Evolutionary conservation across 2,113 vertebrate genomes (phyloP).

Genomic region (Tragulus kanchil): DNA sequence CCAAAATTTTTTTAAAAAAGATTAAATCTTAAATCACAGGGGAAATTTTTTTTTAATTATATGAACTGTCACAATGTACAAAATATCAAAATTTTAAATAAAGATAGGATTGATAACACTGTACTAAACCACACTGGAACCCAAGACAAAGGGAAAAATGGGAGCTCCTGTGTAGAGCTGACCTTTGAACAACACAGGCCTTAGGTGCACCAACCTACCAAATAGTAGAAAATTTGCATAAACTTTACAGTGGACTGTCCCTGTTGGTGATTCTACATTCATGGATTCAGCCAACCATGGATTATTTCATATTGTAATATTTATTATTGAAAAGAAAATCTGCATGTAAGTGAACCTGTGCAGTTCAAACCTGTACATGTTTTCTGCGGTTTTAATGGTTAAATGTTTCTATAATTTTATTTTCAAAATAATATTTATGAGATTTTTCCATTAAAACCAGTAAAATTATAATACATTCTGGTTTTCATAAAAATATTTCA

Average conservation of each 20-base stretch:
- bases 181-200: neutral
- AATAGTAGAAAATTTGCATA: neutral
- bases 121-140: neutral
- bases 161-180: neutral
- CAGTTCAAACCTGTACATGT: neutral
- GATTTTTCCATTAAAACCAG: neutral
- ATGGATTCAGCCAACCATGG: neutral
- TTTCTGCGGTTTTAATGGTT: neutral
- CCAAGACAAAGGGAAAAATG: neutral
- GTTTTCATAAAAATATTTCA: slow-evolving; percentile 36
- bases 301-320: neutral
- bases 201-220: neutral
- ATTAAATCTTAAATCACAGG: too few relatives aligned
- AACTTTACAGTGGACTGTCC: neutral
- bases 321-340: neutral
- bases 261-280: neutral
- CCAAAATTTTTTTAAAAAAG: too few relatives aligned
- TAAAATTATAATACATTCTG: slow-evolving; percentile 4
- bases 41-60: too few relatives aligned
- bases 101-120: too few relatives aligned
- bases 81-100: too few relatives aligned
- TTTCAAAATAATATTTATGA: slow-evolving; percentile 36
- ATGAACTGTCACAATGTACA: too few relatives aligned
- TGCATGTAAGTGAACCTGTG: neutral
- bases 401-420: slow-evolving; percentile 34